Evolutionary conservation across 2,113 vertebrate species (phyloP), one percentile per base, ranked within the genome.

Genomic region (Ranitomeya imitator): DNA sequence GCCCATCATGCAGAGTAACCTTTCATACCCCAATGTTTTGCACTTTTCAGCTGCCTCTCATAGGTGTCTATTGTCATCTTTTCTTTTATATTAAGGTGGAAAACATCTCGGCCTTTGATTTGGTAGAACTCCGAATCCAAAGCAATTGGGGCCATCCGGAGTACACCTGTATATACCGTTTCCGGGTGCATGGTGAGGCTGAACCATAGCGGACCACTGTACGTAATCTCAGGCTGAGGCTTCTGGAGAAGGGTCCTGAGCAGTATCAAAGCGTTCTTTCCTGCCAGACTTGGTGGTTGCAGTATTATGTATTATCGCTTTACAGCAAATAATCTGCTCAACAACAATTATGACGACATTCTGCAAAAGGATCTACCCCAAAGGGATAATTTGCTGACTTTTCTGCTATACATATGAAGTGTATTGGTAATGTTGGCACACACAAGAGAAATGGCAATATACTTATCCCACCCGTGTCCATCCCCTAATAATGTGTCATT

Each of bases 91-190:
- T 84, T 88, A 11, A 96, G 95, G 90, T 79, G 86, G 90, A 93
- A 2, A 83, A 90, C 0, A 14, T 90, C 76, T 91, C 85, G 79
- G 45, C 90, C 0, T 97, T 94, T 86, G 92, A 93, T 86, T 91
- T 96, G 90, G 94, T 96, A 74, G 96, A 97, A 90, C 93, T 99
- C 21, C 93, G 96, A 7, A 93, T 99, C 79, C 93, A 98, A 90
- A 96, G 94, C 77, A 99, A 99, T 86, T 99, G 98, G 98, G 98
- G 98, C 79, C 97, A 99, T 83, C 93, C 96, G 0, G 96, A 99
- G 18, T 99, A 99, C 80, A 99, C 98, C 9, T 99, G 98, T 89
- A 94, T 99, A 90, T 99, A 99, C 92, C 98, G 98, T 86, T 99
- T 99, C 95, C 93, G 98, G 0, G 97, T 99, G 60, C 98, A 99